phyloP scores from a whole-genome alignment of 2,797 vertebrate species.

The Apogon hyalosoma region DNA sequence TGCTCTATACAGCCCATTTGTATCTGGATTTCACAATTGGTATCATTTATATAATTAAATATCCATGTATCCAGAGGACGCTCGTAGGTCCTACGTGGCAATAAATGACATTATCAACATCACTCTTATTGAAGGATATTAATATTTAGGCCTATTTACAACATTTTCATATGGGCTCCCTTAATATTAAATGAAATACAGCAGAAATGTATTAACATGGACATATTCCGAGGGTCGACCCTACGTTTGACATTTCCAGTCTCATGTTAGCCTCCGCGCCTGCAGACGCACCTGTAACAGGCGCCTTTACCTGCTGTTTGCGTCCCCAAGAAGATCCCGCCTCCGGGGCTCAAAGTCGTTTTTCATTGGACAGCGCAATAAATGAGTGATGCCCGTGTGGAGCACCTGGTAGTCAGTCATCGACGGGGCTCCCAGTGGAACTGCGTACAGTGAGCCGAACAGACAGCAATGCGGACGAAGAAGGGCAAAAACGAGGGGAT shows the following conservation, averaged over 20 bases:
- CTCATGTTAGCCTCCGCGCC: background rate
- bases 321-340: constrained; percentile 70
- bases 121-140: too few relatives aligned
- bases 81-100: too few relatives aligned
- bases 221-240: background rate
- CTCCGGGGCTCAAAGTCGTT: constrained; percentile 36
- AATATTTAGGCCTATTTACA: too few relatives aligned
- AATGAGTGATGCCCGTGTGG: constrained; percentile 75
- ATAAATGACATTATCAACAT: too few relatives aligned
- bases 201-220: background rate
- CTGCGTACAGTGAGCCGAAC: constrained; percentile 54
- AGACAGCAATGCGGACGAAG: constrained; percentile 81
- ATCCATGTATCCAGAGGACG: too few relatives aligned
- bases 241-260: background rate
- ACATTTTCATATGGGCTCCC: too few relatives aligned
- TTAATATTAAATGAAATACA: too few relatives aligned
- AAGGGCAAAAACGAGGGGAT: constrained; percentile 72
- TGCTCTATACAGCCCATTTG: too few relatives aligned
- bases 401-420: constrained; percentile 85
- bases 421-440: constrained; percentile 53
- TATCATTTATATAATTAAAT: too few relatives aligned
- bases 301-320: constrained; percentile 75
- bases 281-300: constrained; percentile 79
- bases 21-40: too few relatives aligned
- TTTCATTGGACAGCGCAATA: constrained; percentile 76